These are phyloP conservation scores for Cabera pusaria DNA, from an alignment of 2,888 invertebrate genomes.

Conservation along the genomic window DNA sequence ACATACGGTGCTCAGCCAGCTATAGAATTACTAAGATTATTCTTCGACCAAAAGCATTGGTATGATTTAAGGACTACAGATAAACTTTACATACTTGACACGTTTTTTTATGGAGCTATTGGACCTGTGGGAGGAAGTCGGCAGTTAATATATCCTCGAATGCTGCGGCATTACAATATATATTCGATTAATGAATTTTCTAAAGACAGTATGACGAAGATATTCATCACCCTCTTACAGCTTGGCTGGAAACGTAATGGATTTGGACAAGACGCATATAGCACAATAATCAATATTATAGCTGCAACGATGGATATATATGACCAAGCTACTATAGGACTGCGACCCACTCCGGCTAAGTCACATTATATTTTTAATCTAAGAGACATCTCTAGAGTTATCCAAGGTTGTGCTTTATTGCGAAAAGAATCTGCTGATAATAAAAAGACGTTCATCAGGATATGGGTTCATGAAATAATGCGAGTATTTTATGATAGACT, in stretches of 20 bases:
- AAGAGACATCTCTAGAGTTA: constrained; percentile 91
- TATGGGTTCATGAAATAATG: constrained; percentile 95
- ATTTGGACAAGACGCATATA: constrained; percentile 88
- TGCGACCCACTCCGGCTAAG: constrained; percentile 92
- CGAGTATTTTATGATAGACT: constrained; percentile 93
- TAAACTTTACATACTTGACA: constrained; percentile 89
- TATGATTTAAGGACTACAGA: constrained; percentile 93
- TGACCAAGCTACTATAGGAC: constrained; percentile 85
- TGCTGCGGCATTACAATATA: constrained; percentile 94
- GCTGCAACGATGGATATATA: constrained; percentile 93
- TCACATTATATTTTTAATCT: constrained; percentile 94
- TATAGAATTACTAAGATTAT: constrained; percentile 91
- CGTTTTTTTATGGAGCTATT: constrained; percentile 93
- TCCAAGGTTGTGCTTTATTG: constrained; percentile 92
- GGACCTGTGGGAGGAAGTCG: constrained; percentile 95
- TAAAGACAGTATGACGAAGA: constrained; percentile 93
- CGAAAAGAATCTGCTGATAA: constrained; percentile 91
- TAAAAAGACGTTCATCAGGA: constrained; percentile 87
- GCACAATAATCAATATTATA: constrained; percentile 86
- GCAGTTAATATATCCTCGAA: constrained; percentile 92
- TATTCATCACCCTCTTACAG: constrained; percentile 91
- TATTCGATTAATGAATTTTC: constrained; percentile 94
- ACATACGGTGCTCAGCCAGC: constrained; percentile 93
- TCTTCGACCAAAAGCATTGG: constrained; percentile 93
- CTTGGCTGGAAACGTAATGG: constrained; percentile 90